Evolutionary conservation across 2,888 invertebrate genomes (phyloP).

Genomic region (Trileptium ribeirensis): DNA sequence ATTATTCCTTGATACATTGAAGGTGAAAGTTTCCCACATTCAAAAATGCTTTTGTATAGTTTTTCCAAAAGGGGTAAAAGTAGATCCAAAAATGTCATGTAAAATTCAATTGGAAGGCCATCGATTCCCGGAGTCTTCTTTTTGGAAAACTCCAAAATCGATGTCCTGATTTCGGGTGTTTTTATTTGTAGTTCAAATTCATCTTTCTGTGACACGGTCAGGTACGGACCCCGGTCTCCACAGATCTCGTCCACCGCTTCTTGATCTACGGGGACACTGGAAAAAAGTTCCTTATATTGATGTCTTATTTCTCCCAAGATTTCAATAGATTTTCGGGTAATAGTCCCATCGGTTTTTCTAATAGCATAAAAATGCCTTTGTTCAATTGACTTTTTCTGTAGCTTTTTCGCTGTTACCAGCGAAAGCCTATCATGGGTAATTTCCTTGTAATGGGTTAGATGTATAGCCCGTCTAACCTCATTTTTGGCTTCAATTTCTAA

Average conservation of each 20-base stretch:
- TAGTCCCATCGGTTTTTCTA: neutral
- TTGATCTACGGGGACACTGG: neutral
- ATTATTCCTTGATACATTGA: no score
- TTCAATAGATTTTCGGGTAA: neutral
- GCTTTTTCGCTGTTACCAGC: neutral
- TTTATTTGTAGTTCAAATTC: neutral
- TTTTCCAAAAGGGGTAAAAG: no score
- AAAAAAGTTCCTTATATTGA: no score
- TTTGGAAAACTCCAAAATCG: neutral
- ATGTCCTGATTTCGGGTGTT: neutral
- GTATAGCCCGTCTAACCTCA: no score
- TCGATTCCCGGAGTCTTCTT: no score
- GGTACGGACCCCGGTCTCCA: neutral
- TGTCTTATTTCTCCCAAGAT: neutral
- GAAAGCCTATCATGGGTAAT: no score
- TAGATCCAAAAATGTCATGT: neutral
- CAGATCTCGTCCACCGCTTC: neutral
- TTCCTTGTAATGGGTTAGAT: no score
- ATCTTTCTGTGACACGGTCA: neutral
- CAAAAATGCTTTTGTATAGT: no score
- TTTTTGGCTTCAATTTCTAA: no score
- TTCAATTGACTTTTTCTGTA: no score
- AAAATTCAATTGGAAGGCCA: neutral
- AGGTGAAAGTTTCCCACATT: no score
- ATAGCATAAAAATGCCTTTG: neutral